Percentiles rank a stretch among this genome's conserved stretches.
Conservation (phyloP, 2,797 vertebrate genomes). For the Cuniculus paca region DNA sequence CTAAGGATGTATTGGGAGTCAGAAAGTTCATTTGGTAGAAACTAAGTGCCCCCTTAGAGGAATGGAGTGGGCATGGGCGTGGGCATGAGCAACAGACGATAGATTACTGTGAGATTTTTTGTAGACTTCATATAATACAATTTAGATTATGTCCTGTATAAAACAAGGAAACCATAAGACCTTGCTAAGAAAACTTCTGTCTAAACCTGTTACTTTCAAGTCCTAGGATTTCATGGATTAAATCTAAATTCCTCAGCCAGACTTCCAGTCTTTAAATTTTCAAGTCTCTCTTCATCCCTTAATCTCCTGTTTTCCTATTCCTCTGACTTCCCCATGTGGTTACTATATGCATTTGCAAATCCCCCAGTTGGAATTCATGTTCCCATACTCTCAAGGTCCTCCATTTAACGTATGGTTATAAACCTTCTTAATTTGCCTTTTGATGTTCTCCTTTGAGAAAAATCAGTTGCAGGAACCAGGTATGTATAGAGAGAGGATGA, state of each 20-base stretch:
- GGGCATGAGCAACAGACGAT: neutral
- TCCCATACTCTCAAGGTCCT: neutral
- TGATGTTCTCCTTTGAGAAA: neutral
- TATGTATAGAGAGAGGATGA: neutral
- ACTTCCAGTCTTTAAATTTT: conserved; percentile 22
- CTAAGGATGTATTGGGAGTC: neutral
- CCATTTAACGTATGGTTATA: neutral
- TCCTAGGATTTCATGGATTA: neutral
- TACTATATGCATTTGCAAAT: neutral
- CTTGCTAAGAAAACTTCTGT: neutral
- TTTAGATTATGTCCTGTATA: neutral
- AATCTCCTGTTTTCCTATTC: conserved; percentile 34
- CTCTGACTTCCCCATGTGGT: neutral
- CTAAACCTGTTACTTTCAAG: neutral
- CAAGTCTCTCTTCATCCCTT: conserved; percentile 40
- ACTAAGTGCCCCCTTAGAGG: neutral
- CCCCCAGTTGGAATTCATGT: neutral
- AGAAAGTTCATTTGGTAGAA: neutral
- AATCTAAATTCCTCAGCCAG: conserved; percentile 11
- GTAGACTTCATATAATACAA: neutral
- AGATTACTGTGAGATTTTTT: neutral
- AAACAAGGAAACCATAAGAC: neutral
- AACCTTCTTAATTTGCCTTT: neutral
- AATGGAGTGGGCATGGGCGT: rapidly evolving
- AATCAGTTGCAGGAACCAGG: neutral